Conservation (phyloP, 2,888 invertebrate genomes). For the Troglohyphantes excavatus region DNA sequence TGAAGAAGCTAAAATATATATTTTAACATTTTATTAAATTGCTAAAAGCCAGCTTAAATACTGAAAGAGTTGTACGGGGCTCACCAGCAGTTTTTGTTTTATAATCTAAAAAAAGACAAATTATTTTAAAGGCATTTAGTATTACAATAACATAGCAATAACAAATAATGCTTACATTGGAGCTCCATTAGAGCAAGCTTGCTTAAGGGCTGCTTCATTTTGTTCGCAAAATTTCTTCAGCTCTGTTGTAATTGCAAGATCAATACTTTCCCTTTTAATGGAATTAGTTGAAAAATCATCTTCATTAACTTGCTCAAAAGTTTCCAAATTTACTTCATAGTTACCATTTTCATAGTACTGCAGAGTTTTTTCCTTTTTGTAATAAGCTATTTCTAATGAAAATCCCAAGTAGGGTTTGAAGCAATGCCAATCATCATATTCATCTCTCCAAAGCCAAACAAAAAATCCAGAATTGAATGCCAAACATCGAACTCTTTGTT, state of each 20-base stretch:
- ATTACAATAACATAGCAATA: not conserved
- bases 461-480: conserved; percentile 27
- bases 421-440: conserved; percentile 33
- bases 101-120: no score
- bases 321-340: conserved; percentile 49
- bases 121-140: not conserved
- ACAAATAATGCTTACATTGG: conserved; percentile 37
- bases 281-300: not conserved
- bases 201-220: not conserved
- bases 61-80: no score
- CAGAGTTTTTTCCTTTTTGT: conserved; percentile 18
- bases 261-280: conserved; percentile 37
- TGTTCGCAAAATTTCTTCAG: not conserved
- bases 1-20: no score
- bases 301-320: conserved; percentile 22
- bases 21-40: no score
- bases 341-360: not conserved
- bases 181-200: not conserved
- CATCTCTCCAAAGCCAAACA: conserved; percentile 63
- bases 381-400: conserved; percentile 40
- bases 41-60: no score
- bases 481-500: conserved; percentile 59
- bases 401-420: conserved; percentile 23
- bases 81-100: no score
- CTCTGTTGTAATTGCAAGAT: not conserved